Evolutionary conservation across 1,140 invertebrate species (phyloP), one percentile per base, ranked within the genome.

Genomic region (Plutomurus gul): DNA sequence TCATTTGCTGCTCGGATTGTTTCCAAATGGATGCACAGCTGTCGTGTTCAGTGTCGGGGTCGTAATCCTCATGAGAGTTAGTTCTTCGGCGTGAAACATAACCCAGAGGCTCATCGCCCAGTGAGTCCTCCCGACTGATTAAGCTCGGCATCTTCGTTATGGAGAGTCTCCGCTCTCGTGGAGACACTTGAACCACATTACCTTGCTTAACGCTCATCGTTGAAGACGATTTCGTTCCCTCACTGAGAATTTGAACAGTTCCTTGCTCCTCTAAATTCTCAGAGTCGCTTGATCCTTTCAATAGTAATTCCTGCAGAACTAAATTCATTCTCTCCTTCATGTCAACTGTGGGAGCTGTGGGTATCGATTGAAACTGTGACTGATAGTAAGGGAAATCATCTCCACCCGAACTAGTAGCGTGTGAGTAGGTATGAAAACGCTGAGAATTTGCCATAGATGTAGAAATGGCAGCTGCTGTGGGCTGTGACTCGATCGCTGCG

Each of bases 311-410:
- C 73, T 89, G 87, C 11, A 95, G 85, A 1, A 95, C 93, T 82
- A 91, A 90, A 0, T 90, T 91, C 93, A 95, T 95, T 85, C 89
- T 90, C 82, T 93, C 90, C 86, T 93, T 94, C 3, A 94, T 90
- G 78, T 90, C 88, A 82, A 84, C 81, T 5, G 81, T 82, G 0
- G 83, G 72, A n/a, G 80, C 80, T 16, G 72, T 78, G 7, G 80
- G 79, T 25, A 81, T 76, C 8, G 46, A 39, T 79, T 74, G 77
- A 11, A 43, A 75, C 16, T 51, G 73, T 16, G 30, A 36, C n/a
- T 36, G 73, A 25, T 37, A 43, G 43, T 36, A 51, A 3, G 40
- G 73, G 7, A 60, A 79, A 8, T 51, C 46, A 3, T 36, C 47
- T 18, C 36, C 46, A 40, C 4, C 20, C 39, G 8, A n/a, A 4